Base-by-base conservation (phyloP, 2,888 invertebrate genomes). In the Tortricodes alternella region DNA sequence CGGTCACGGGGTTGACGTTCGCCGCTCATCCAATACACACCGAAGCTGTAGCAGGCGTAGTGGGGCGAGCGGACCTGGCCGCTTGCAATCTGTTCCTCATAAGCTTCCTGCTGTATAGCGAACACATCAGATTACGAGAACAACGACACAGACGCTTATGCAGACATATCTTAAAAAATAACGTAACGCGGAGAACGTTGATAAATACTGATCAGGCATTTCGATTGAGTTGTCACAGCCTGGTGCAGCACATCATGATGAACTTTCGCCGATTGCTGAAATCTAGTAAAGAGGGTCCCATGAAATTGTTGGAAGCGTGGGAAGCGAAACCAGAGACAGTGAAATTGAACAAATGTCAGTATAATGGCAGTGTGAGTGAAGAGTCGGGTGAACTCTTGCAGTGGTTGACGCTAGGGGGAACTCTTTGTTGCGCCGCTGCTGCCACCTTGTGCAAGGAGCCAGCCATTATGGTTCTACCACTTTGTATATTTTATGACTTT, bases 1-100 rank as follows among this genome's bases (percentile, higher is more conserved):
- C 93, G 48, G 92, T 96, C 23, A 93, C 98, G 0, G 97, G 97
- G 0, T 91, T 97, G 6, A 92, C 97, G 34, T 99, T 99, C 80
- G 98, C 99, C 24, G 94, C 96, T 1, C 99, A 99, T 87, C 99
- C 99, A 9, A 95, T 99, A 70, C 99, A 99, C 89, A 97, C 97
- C 2, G 99, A 99, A 85, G 98, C 99, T 0, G 98, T 99, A 24
- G 97, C 98, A 0, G 98, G 98, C 18, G 93, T 98, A 46, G 99
- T 99, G 9, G 99, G 99, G 1, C 93, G 99, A 53, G 98, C 99
- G 2, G 99, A 99, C 82, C 91, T 99, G 37, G 95, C 97, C 19
- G 96, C 98, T 9, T 97, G 97, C 79, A 94, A 97, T 71, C 95
- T 98, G 83, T 98, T 97, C 83, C 93, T 98, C 60, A 89, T 97